Evolutionary conservation across 1,140 invertebrate species (phyloP), one percentile per base, ranked within the genome.

Genomic region (Telenomus remus): DNA sequence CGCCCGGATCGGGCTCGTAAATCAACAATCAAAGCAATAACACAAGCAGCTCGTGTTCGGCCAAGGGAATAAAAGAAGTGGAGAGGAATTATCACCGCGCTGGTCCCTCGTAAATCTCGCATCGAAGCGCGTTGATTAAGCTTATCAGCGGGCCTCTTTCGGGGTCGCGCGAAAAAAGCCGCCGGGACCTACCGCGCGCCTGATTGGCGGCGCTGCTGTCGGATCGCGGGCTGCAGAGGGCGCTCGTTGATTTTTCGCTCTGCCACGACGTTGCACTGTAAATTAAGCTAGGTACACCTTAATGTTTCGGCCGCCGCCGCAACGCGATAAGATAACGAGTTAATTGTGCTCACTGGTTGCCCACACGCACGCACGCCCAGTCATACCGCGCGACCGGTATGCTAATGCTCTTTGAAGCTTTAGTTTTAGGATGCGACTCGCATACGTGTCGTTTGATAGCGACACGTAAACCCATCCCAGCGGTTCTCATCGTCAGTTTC

Each of bases 281-380:
- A 88, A 87, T 88, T 87, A 87, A 86, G 82, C 81, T 83, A 84
- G 82, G 84, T 85, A 86, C 85, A 83, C 85, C 84, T 87, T 86
- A 86, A 86, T 86, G 87, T 87, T 87, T 86, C 84, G 85, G 84
- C 76, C 80, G 82, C 78, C 64, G 60, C 64, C 69, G 59, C 57
- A 54, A 42, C 80, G 78, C 84, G 87, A 88, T 88, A 87, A 87
- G 87, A 87, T 88, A 87, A 87, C 87, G 84, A 88, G 87, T 88
- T 88, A 88, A 88, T 88, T 88, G 87, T 87, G 86, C 85, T 86
- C 86, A 85, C 84, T 86, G 82, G 76, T 79, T 86, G 85, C 86
- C 83, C 86, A 86, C 85, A 86, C 19, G 19, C 85, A 85, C 84
- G 83, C 85, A 71, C 60, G 72, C 53, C 81, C 81, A 80, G 79